Conservation (phyloP, 2,797 vertebrate species). For the Sebastes iracundus region DNA sequence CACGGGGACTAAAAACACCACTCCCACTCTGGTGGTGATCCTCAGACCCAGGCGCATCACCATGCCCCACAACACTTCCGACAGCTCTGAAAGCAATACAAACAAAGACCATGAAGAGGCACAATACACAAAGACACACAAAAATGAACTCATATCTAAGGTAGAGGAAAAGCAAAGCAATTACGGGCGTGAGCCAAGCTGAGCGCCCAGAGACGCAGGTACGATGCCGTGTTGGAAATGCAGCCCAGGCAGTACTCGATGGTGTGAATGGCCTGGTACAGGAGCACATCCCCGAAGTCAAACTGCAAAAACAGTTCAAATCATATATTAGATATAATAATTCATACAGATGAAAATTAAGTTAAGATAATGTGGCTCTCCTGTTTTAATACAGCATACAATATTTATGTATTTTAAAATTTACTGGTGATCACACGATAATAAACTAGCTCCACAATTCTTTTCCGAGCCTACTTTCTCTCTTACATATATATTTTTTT, state of each 20-base stretch:
- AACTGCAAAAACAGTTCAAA: constrained; percentile 85
- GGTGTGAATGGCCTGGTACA: constrained; percentile 96
- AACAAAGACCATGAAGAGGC: background rate
- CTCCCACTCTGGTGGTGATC: constrained; percentile 82
- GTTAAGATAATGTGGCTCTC: background rate
- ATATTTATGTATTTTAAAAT: background rate
- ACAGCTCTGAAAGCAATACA: constrained; percentile 85
- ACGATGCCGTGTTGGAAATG: constrained; percentile 97
- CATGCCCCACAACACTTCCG: constrained; percentile 96
- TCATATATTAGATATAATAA: background rate
- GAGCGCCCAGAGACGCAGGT: constrained; percentile 96
- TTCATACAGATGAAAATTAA: background rate
- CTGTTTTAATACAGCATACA: background rate
- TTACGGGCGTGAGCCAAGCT: constrained; percentile 96
- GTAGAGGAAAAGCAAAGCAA: constrained; percentile 49
- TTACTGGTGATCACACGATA: background rate
- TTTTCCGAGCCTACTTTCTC: background rate
- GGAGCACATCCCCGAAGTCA: constrained; percentile 91
- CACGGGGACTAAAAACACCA: constrained; percentile 88
- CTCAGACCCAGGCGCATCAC: constrained; percentile 91
- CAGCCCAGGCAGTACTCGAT: constrained; percentile 98
- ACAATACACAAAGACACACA: background rate
- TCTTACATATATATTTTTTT: background rate
- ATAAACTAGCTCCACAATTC: background rate
- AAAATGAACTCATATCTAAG: background rate